A percentile compares a stretch with the other conserved stretches of the same genome.
These are phyloP conservation scores for Busseola fusca DNA, from an alignment of 2,888 invertebrate genomes.

Conservation along the genomic window DNA sequence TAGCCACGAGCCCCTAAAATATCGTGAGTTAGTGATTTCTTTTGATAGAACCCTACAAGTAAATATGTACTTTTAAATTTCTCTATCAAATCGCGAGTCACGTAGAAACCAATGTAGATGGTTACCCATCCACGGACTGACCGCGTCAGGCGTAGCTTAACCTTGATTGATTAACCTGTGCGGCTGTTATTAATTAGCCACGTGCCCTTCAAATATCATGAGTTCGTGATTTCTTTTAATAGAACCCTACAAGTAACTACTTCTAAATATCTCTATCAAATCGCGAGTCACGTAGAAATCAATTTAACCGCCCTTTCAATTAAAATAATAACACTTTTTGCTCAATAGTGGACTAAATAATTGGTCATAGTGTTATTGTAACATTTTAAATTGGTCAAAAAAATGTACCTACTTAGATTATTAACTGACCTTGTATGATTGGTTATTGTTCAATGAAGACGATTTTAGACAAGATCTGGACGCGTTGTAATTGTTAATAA, in stretches of 20 bases:
- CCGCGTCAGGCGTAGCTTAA: not conserved
- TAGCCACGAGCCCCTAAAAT: not conserved
- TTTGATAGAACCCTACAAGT: conserved; percentile 11
- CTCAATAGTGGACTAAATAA: conserved; percentile 35
- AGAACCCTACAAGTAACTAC: conserved; percentile 4
- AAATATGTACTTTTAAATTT: conserved; percentile 12
- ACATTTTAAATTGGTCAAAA: conserved; percentile 24
- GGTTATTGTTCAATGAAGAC: conserved; percentile 29
- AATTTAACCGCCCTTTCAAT: conserved; percentile 44
- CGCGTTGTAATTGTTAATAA: conserved; percentile 12
- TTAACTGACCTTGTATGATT: conserved; percentile 24
- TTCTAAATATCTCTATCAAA: conserved; percentile 32
- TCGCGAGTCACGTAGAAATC: conserved; percentile 40
- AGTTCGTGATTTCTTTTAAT: conserved; percentile 15
- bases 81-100: conserved; percentile 42
- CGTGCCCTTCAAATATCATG: conserved; percentile 4
- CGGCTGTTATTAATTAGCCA: not conserved
- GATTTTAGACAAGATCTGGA: conserved; percentile 9
- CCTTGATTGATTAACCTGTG: not conserved
- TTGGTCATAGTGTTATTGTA: conserved; percentile 31
- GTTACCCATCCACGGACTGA: not conserved
- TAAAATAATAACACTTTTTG: conserved; percentile 53
- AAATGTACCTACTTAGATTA: conserved; percentile 29
- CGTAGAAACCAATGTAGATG: conserved; percentile 30
- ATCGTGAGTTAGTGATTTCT: conserved; percentile 13